Percentiles rank a stretch among this genome's conserved stretches.
phyloP scores from a whole-genome alignment of 2,888 invertebrate species.

The Lasius platythorax region DNA sequence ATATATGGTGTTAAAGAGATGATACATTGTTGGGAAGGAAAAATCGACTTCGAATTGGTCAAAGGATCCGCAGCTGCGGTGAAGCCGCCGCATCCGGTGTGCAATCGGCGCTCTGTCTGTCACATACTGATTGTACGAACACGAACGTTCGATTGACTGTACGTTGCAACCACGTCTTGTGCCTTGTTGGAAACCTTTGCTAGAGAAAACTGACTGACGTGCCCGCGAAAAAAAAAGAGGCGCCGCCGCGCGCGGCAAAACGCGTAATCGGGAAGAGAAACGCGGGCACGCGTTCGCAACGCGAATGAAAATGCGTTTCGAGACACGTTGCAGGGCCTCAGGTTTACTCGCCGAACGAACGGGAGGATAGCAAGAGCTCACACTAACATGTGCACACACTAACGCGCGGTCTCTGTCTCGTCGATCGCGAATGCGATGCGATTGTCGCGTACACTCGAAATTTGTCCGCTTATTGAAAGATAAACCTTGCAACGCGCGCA shows the following conservation, averaged over 20 bases:
- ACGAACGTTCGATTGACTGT: conserved; percentile 75
- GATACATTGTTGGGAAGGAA: neutral
- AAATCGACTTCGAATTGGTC: conserved; percentile 32
- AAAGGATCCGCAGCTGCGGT: neutral
- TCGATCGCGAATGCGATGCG: conserved; percentile 4
- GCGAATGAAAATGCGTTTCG: conserved; percentile 36
- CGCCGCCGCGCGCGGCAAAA: neutral
- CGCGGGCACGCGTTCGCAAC: conserved; percentile 29
- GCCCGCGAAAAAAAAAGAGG: neutral
- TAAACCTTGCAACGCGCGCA: neutral
- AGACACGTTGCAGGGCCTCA: conserved; percentile 43
- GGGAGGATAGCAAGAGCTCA: conserved; percentile 27
- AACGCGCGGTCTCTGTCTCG: conserved; percentile 38
- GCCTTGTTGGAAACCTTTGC: conserved; percentile 74
- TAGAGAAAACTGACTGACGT: conserved; percentile 49
- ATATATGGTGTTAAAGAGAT: neutral
- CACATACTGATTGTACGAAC: conserved; percentile 79
- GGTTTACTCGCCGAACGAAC: conserved; percentile 40
- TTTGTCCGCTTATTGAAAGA: neutral
- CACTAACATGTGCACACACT: neutral
- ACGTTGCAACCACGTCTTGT: conserved; percentile 74
- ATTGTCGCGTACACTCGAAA: neutral
- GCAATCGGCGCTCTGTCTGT: conserved; percentile 47
- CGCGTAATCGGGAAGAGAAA: neutral
- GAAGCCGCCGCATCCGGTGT: conserved; percentile 18